Conservation (phyloP, 1,140 invertebrate species). For the Coboldia fuscipes region DNA sequence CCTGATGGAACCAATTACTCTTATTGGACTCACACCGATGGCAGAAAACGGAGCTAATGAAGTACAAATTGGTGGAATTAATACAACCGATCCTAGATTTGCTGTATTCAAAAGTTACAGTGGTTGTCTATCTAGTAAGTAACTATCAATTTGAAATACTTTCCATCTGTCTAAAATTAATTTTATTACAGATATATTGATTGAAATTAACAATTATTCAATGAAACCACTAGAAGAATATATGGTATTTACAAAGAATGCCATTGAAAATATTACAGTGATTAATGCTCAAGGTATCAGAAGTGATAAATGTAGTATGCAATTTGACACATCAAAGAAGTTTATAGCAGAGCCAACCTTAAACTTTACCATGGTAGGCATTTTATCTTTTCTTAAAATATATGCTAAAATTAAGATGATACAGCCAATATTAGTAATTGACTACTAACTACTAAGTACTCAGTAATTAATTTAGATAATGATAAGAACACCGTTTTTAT, state of each 20-base stretch:
- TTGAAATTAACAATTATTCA: slow-evolving; percentile 50
- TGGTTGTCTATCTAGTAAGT: slow-evolving; percentile 73
- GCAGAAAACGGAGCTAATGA: slow-evolving; percentile 46
- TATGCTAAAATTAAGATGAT: too few relatives aligned
- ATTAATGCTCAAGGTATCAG: slow-evolving; percentile 63
- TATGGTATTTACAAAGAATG: slow-evolving; percentile 64
- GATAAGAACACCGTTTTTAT: slow-evolving; percentile 6
- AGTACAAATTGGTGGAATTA: slow-evolving; percentile 67
- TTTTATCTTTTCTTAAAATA: too few relatives aligned
- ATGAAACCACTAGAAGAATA: slow-evolving; percentile 77
- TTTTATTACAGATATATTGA: slow-evolving; percentile 44
- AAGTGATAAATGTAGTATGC: slow-evolving; percentile 54
- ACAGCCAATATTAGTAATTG: too few relatives aligned
- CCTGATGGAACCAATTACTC: slow-evolving; percentile 36
- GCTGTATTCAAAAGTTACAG: slow-evolving; percentile 65
- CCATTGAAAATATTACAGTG: slow-evolving; percentile 55
- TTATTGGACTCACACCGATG: slow-evolving; percentile 36
- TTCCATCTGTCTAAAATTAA: background rate
- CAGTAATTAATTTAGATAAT: too few relatives aligned
- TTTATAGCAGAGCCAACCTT: slow-evolving; percentile 33
- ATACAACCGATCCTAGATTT: slow-evolving; percentile 57
- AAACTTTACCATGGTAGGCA: slow-evolving; percentile 42
- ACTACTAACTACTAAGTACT: too few relatives aligned
- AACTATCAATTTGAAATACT: background rate
- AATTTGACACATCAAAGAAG: slow-evolving; percentile 42